Evolutionary conservation across 2,113 vertebrate species (phyloP).

Genomic region (Phalacrocorax brasilianus): DNA sequence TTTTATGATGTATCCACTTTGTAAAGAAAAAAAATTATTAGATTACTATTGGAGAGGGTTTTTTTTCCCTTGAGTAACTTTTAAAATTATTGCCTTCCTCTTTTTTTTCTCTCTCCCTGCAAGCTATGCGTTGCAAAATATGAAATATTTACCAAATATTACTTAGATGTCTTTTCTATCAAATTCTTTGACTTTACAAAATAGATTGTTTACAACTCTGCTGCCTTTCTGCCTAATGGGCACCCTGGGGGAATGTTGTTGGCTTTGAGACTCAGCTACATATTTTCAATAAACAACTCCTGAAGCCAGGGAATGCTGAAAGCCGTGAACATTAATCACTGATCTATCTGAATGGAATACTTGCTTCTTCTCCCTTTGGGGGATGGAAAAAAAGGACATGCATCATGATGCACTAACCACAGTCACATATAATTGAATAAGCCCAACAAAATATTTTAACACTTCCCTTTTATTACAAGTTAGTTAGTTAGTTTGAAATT

Average conservation of each 20-base stretch:
- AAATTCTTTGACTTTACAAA: slow-evolving; percentile 67
- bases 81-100: not conserved
- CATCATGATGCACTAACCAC: slow-evolving; percentile 12
- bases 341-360: slow-evolving; percentile 60
- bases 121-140: slow-evolving; percentile 28
- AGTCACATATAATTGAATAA: slow-evolving; percentile 42
- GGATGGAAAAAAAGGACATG: slow-evolving; percentile 2
- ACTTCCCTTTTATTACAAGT: slow-evolving; percentile 33
- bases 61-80: not conserved
- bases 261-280: slow-evolving; percentile 62
- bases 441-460: slow-evolving; percentile 13
- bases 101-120: not conserved
- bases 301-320: slow-evolving; percentile 32
- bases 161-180: slow-evolving; percentile 46
- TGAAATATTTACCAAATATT: slow-evolving; percentile 66
- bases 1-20: not conserved
- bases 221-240: slow-evolving; percentile 69
- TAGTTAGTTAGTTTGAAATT: slow-evolving; percentile 44
- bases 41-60: not conserved
- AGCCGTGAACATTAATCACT: slow-evolving; percentile 62
- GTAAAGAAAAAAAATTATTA: not conserved
- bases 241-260: slow-evolving; percentile 54
- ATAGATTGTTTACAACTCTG: slow-evolving; percentile 66
- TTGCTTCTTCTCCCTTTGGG: slow-evolving; percentile 39
- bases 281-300: slow-evolving; percentile 65